phyloP scores from a whole-genome alignment of 2,888 invertebrate species.

The Ophion slaviceki region DNA sequence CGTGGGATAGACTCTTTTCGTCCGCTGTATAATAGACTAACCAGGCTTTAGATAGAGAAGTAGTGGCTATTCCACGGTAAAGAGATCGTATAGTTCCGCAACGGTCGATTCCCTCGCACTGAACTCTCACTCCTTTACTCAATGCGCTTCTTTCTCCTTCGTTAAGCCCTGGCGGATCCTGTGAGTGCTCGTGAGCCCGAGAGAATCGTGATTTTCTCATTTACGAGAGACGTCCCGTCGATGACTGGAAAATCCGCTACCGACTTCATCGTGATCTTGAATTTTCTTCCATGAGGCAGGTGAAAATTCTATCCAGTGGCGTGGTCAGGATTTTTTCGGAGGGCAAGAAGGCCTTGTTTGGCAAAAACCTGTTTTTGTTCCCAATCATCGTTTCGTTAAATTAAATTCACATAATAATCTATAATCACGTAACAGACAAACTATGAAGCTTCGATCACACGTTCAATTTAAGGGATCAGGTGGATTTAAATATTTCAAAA shows the following conservation, averaged over 20 bases:
- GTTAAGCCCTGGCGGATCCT: neutral
- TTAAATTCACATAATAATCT: too few relatives aligned
- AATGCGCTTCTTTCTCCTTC: conserved; percentile 2
- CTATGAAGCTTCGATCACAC: too few relatives aligned
- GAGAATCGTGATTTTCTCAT: neutral
- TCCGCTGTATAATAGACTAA: conserved; percentile 8
- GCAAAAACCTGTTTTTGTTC: too few relatives aligned
- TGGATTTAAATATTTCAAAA: too few relatives aligned
- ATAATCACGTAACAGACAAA: too few relatives aligned
- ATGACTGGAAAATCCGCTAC: neutral
- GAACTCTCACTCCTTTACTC: conserved; percentile 14
- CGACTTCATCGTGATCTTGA: too few relatives aligned
- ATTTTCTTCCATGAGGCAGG: too few relatives aligned
- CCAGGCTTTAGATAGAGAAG: conserved; percentile 47
- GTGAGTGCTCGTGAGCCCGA: neutral
- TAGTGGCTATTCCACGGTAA: conserved; percentile 43
- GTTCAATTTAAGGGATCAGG: too few relatives aligned
- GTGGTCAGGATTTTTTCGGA: too few relatives aligned
- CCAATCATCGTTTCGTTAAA: too few relatives aligned
- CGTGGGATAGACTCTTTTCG: neutral
- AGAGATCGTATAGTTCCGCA: conserved; percentile 43
- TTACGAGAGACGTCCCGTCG: neutral
- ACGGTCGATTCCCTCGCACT: neutral
- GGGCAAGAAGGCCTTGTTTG: too few relatives aligned
- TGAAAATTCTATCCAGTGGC: too few relatives aligned